phyloP scores from a whole-genome alignment of 2,797 vertebrate species.

The Alfaro cultratus region DNA sequence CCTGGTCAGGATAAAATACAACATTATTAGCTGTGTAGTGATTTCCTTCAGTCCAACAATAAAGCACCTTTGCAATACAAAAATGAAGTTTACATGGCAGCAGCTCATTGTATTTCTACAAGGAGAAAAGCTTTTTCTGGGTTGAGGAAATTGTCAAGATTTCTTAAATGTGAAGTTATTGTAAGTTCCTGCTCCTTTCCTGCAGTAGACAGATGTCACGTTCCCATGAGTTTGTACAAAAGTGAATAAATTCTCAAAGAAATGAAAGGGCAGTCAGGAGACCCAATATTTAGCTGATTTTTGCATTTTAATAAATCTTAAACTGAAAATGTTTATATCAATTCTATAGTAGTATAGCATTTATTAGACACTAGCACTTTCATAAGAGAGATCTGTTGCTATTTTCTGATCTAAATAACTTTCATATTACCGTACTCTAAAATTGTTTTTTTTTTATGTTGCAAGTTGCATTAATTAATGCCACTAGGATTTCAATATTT shows the following conservation, averaged over 20 bases:
- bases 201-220: not conserved
- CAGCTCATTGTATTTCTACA: not conserved
- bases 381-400: not conserved
- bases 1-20: constrained; percentile 1
- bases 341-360: not conserved
- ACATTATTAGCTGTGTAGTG: not conserved
- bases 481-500: not conserved
- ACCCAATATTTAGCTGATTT: not conserved
- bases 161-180: not conserved
- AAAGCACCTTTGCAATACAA: constrained; percentile 1
- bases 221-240: not conserved
- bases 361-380: not conserved
- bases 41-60: constrained; percentile 7
- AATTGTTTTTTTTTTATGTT: not conserved
- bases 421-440: not conserved
- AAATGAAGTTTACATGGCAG: not conserved
- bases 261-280: not conserved
- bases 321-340: not conserved
- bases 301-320: not conserved
- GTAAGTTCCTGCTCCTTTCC: not conserved
- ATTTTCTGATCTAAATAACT: not conserved
- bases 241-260: not conserved
- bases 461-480: not conserved
- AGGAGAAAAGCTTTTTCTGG: not conserved
- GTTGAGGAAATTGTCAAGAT: not conserved